Conservation (phyloP, 2,888 invertebrate species). For the Iphiclides podalirius region DNA sequence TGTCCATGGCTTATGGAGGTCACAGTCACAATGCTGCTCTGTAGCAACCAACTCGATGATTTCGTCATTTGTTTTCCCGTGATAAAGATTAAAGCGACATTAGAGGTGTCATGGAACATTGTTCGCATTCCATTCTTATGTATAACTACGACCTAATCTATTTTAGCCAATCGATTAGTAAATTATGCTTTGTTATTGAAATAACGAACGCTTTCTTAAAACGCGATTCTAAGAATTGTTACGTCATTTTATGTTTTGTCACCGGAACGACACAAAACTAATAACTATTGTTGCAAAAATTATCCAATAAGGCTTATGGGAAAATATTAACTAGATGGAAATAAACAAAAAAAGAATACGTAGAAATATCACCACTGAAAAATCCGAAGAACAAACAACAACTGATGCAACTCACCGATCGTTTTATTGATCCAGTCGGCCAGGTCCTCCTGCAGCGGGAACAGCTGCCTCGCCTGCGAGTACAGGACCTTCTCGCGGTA, state of each 20-base stretch:
- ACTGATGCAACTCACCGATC: slow-evolving; percentile 89
- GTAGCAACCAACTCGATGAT: neutral
- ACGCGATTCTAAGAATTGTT: neutral
- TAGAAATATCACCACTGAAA: no score
- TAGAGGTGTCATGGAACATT: no score
- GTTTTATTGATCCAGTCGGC: slow-evolving; percentile 94
- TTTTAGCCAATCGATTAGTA: neutral
- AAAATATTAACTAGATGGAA: no score
- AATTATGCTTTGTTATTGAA: neutral
- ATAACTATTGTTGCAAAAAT: neutral
- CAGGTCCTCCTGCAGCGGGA: slow-evolving; percentile 91
- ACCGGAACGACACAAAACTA: no score
- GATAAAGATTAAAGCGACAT: neutral
- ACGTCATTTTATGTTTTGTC: neutral
- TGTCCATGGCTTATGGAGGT: neutral
- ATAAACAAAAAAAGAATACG: no score
- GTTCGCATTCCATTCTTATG: neutral
- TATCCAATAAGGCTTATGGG: no score
- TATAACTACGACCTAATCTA: neutral
- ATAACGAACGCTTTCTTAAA: neutral
- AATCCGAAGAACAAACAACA: neutral
- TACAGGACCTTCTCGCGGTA: slow-evolving; percentile 87
- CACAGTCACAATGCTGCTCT: no score
- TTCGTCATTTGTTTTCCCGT: neutral
- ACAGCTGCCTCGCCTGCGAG: slow-evolving; percentile 88